phyloP scores from a whole-genome alignment of 2,797 vertebrate species.

The Epinephelus coioides region DNA sequence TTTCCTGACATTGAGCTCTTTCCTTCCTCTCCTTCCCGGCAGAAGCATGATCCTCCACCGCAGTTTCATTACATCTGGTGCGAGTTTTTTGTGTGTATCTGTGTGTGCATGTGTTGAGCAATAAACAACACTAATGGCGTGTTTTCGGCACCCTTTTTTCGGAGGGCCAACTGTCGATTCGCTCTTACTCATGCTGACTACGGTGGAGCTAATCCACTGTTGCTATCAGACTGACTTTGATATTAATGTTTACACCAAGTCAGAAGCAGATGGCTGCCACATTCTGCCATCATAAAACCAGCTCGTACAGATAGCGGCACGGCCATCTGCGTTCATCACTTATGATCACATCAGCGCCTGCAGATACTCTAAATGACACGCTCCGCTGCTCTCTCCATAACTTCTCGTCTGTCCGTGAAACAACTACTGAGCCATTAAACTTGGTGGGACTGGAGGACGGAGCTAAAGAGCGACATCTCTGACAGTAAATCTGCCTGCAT shows the following conservation, averaged over 20 bases:
- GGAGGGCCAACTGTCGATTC: neutral
- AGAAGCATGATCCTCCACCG: conserved; percentile 62
- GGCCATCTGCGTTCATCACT: neutral
- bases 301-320: conserved; percentile 20
- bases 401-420: conserved; percentile 30
- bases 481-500: conserved; percentile 51
- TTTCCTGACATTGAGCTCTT: conserved; percentile 84
- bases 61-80: conserved; percentile 64
- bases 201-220: conserved; percentile 20
- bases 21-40: conserved; percentile 78
- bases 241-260: conserved; percentile 63
- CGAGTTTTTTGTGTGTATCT: conserved; percentile 20
- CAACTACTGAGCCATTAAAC: conserved; percentile 35
- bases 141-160: conserved; percentile 28
- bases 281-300: conserved; percentile 49
- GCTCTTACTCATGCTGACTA: conserved; percentile 28
- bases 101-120: conserved; percentile 33
- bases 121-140: conserved; percentile 44
- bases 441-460: conserved; percentile 14
- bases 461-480: conserved; percentile 13
- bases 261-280: conserved; percentile 52
- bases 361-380: conserved; percentile 34
- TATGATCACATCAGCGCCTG: conserved; percentile 12
- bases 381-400: conserved; percentile 3
- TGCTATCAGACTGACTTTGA: conserved; percentile 35